Conservation (phyloP, 1,140 invertebrate species). For the Drosophila saltans region DNA sequence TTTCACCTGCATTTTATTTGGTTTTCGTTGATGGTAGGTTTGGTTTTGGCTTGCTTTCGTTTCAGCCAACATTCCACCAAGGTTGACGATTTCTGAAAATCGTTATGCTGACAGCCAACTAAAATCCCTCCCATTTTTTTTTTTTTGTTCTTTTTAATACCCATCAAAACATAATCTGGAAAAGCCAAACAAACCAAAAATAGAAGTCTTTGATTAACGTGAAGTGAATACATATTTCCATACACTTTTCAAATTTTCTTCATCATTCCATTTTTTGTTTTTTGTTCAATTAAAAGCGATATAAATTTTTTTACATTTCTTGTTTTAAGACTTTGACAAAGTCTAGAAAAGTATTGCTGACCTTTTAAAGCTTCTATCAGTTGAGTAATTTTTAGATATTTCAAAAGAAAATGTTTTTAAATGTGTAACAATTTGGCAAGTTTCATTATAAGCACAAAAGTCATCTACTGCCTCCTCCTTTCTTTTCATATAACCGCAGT, state of each 20-base stretch:
- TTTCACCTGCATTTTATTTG: conserved; percentile 55
- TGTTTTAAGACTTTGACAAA: too few species aligned
- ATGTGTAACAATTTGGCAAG: conserved; percentile 72
- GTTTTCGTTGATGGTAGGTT: conserved; percentile 67
- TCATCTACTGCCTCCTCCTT: not conserved
- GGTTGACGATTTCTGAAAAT: conserved; percentile 7
- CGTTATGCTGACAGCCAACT: conserved; percentile 29
- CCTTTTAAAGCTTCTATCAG: too few species aligned
- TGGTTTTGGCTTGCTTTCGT: conserved; percentile 43
- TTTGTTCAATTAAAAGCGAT: too few species aligned
- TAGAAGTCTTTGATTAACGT: not conserved
- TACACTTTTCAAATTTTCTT: too few species aligned
- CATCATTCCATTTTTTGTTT: too few species aligned
- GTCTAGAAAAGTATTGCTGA: too few species aligned
- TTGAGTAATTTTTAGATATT: too few species aligned
- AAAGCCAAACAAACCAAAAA: conserved; percentile 70
- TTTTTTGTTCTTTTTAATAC: conserved; percentile 26
- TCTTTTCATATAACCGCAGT: conserved; percentile 12
- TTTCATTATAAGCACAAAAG: conserved; percentile 68
- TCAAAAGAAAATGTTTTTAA: conserved; percentile 24
- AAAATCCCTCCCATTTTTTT: conserved; percentile 47
- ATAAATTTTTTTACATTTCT: too few species aligned
- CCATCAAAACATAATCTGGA: conserved; percentile 71
- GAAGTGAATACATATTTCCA: not conserved
- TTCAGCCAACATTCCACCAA: conserved; percentile 29